These are phyloP conservation scores for Allacma fusca DNA, from an alignment of 2,888 invertebrate genomes.

Conservation along the genomic window DNA sequence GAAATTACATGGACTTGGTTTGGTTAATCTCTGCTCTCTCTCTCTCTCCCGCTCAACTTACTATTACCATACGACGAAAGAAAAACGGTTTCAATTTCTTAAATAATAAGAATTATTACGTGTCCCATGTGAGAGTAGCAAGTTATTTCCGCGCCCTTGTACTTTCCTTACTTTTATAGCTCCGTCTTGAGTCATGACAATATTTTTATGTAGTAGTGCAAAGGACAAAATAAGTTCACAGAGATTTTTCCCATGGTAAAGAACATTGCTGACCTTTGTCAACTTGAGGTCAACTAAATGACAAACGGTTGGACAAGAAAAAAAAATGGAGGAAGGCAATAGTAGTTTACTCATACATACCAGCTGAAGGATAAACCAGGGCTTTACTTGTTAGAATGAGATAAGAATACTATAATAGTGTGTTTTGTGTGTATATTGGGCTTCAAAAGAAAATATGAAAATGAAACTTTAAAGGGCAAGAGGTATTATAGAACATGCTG, in stretches of 20 bases:
- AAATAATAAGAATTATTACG: no score
- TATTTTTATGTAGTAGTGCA: not conserved
- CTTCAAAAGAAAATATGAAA: no score
- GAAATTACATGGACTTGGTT: no score
- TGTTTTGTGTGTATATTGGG: no score
- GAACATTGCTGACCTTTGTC: slow-evolving; percentile 37
- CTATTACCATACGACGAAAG: not conserved
- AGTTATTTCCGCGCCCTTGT: not conserved
- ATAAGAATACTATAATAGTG: no score
- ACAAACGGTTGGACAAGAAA: slow-evolving; percentile 26
- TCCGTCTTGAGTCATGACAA: not conserved
- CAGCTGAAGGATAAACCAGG: not conserved
- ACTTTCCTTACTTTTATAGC: not conserved
- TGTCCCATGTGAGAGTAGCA: not conserved
- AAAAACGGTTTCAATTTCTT: no score
- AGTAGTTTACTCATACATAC: no score
- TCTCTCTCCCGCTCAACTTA: not conserved
- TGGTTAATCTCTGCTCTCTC: no score
- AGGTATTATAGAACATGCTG: no score
- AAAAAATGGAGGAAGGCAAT: not conserved
- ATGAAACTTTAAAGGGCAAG: no score
- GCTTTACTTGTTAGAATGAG: not conserved
- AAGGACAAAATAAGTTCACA: not conserved
- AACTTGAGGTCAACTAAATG: slow-evolving; percentile 36
- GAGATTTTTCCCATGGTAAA: slow-evolving; percentile 31